Evolutionary conservation across 2,888 invertebrate species (phyloP).

Genomic region (Candidula unifasciata): DNA sequence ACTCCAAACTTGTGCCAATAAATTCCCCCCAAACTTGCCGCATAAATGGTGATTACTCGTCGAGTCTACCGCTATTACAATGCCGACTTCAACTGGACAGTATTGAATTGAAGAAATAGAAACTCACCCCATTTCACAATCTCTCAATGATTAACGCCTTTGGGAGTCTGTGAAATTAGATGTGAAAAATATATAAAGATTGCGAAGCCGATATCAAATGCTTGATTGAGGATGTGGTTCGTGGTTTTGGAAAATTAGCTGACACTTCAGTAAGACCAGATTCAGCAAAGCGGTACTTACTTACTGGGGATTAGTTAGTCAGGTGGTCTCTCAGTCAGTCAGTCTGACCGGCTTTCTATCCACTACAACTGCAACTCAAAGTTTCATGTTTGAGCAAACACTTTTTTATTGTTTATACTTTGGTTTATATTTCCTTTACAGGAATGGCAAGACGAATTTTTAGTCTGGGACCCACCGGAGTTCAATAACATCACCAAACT

Average conservation of each 20-base stretch:
- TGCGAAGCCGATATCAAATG: slow-evolving; percentile 11
- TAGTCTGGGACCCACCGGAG: slow-evolving; percentile 85
- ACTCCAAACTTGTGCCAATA: slow-evolving; percentile 23
- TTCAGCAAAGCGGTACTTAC: too few relatives aligned
- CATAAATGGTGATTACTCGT: slow-evolving; percentile 28
- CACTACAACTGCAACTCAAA: too few relatives aligned
- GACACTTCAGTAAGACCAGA: neutral
- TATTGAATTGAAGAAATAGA: slow-evolving; percentile 3
- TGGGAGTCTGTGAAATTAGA: neutral
- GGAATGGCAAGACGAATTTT: slow-evolving; percentile 85
- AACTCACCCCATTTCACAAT: slow-evolving; percentile 26
- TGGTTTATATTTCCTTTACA: slow-evolving; percentile 65
- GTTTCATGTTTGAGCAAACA: too few relatives aligned
- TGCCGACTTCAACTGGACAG: slow-evolving; percentile 26
- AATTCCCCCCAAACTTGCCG: slow-evolving; percentile 5
- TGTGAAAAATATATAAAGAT: neutral
- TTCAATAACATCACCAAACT: slow-evolving; percentile 83
- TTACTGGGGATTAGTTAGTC: neutral
- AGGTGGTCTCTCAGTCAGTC: too few relatives aligned
- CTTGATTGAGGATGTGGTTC: neutral
- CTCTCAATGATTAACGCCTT: slow-evolving; percentile 20
- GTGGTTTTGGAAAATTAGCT: neutral
- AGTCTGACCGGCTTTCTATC: too few relatives aligned
- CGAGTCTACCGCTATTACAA: neutral
- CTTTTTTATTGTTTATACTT: too few relatives aligned